Conservation (phyloP, 1,140 invertebrate genomes). For the Saccostrea glomerata region DNA sequence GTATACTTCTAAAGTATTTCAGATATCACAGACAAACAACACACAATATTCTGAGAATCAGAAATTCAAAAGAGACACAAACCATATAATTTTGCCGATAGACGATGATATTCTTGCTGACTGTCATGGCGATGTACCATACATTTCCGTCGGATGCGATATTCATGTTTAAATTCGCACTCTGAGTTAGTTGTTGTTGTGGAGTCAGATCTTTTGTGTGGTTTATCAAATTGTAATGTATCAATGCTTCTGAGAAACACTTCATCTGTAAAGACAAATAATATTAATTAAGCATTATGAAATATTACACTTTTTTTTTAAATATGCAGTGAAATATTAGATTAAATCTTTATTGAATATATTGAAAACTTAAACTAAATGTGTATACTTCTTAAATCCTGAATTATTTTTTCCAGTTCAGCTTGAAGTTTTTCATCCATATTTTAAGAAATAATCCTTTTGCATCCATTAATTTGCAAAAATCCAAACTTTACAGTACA, state of each 20-base stretch:
- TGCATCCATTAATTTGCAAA: too few species aligned
- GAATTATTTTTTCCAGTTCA: not conserved
- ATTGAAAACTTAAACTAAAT: not conserved
- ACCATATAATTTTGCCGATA: conserved; percentile 72
- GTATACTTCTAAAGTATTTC: too few species aligned
- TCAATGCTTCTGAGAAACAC: conserved; percentile 55
- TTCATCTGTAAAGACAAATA: conserved; percentile 59
- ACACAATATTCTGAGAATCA: too few species aligned
- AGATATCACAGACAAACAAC: not conserved
- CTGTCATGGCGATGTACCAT: conserved; percentile 72
- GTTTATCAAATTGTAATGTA: conserved; percentile 20
- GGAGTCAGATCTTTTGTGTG: conserved; percentile 71
- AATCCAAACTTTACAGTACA: not conserved
- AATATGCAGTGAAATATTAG: not conserved
- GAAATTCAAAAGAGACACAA: conserved; percentile 30
- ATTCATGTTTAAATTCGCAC: conserved; percentile 69
- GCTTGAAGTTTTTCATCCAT: not conserved
- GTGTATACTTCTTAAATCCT: not conserved
- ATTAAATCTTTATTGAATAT: not conserved
- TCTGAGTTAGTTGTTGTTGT: conserved; percentile 71
- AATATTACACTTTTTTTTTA: too few species aligned
- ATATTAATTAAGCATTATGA: not conserved
- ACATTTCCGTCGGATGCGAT: conserved; percentile 63
- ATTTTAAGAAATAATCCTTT: not conserved
- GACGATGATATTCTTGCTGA: conserved; percentile 72